These are phyloP conservation scores for Rhinopomastus cyanomelas DNA, from an alignment of 2,113 vertebrate species.

Conservation along the genomic window DNA sequence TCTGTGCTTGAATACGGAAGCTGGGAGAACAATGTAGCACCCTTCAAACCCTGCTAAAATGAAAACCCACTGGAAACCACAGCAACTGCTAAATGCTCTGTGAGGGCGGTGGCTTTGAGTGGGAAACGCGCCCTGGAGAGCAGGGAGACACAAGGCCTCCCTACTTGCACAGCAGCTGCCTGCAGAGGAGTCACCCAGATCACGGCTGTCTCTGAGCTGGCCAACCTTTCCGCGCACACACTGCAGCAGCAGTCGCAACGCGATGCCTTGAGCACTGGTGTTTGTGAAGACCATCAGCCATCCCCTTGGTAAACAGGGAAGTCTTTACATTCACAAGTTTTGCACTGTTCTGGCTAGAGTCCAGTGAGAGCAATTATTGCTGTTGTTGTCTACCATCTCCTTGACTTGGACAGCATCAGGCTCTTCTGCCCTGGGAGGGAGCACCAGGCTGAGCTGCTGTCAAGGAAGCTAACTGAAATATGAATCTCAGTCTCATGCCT, in stretches of 20 bases:
- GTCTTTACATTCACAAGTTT: not conserved
- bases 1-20: not conserved
- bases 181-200: not conserved
- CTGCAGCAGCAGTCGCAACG: not conserved
- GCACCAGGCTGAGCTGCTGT: not conserved
- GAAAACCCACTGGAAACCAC: not conserved
- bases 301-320: not conserved
- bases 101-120: not conserved
- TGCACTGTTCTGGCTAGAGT: not conserved
- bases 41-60: not conserved
- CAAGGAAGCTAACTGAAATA: not conserved
- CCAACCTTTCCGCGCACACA: fast-evolving
- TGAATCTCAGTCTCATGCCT: not conserved
- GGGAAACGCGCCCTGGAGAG: not conserved
- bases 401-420: not conserved
- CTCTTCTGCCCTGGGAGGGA: not conserved
- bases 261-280: fast-evolving
- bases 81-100: not conserved
- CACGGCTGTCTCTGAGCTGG: fast-evolving
- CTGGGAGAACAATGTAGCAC: not conserved
- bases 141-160: not conserved
- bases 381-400: not conserved
- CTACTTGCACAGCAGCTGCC: not conserved
- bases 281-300: not conserved
- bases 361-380: not conserved